Percentiles rank a stretch among this genome's conserved stretches.
phyloP scores from a whole-genome alignment of 2,888 invertebrate genomes.

The Tachystola acroxantha region DNA sequence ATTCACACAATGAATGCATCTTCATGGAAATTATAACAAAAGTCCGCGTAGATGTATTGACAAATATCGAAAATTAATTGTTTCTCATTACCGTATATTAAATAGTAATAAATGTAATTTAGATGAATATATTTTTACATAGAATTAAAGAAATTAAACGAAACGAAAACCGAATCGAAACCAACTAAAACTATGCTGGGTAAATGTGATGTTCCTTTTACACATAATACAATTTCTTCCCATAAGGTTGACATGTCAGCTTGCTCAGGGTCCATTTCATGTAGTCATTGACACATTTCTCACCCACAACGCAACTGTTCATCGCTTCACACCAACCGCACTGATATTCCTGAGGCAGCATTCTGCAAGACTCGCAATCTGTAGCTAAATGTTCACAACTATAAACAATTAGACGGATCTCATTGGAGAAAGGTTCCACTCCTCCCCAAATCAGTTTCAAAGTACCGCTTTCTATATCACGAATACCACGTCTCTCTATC shows the following conservation, averaged over 20 bases:
- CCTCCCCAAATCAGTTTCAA: slow-evolving; percentile 31
- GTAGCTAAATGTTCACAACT: slow-evolving; percentile 22
- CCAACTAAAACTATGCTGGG: too few species aligned
- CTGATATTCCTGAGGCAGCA: slow-evolving; percentile 9
- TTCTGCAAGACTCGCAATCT: slow-evolving; percentile 10
- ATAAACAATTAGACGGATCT: slow-evolving; percentile 27
- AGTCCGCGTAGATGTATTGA: too few species aligned
- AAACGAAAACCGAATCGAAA: too few species aligned
- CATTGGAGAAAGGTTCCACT: slow-evolving; percentile 30
- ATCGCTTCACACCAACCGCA: slow-evolving; percentile 13
- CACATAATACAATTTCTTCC: slow-evolving; percentile 20
- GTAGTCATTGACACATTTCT: slow-evolving; percentile 20
- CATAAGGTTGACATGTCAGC: slow-evolving; percentile 18
- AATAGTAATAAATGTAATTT: too few species aligned
- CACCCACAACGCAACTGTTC: slow-evolving; percentile 8
- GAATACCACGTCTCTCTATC: slow-evolving; percentile 13
- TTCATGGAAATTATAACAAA: too few species aligned
- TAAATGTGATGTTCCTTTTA: neutral
- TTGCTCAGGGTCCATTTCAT: slow-evolving; percentile 24
- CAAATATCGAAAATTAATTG: too few species aligned
- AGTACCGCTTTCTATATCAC: slow-evolving; percentile 21
- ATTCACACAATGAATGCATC: too few species aligned
- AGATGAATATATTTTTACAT: too few species aligned
- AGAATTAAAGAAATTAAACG: too few species aligned
- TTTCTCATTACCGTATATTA: too few species aligned